phyloP scores from a whole-genome alignment of 2,797 vertebrate genomes.

The Loris lydekkerianus region DNA sequence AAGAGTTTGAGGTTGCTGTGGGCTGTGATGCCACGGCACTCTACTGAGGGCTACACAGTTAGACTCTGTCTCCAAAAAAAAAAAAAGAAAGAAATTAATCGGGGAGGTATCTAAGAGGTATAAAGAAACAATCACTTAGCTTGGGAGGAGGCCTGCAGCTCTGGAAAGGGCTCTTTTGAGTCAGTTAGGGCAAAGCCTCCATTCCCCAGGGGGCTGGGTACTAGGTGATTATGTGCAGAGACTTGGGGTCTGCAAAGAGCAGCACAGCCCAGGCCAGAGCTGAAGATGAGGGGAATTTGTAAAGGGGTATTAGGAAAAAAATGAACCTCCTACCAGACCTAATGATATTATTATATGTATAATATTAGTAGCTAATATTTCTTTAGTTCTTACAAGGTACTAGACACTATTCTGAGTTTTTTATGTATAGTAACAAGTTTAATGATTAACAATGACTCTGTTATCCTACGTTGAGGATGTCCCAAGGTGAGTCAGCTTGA shows the following conservation, averaged over 20 bases:
- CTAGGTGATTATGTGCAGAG: neutral
- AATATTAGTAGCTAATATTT: neutral
- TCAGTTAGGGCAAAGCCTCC: neutral
- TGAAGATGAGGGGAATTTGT: neutral
- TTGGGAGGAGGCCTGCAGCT: accelerated
- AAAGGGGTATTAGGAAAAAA: neutral
- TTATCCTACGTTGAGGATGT: neutral
- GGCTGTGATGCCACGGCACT: too few species aligned
- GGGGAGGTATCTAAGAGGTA: neutral
- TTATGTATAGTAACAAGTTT: neutral
- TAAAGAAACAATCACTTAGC: constrained; percentile 48
- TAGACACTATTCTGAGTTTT: neutral
- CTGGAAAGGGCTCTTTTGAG: neutral
- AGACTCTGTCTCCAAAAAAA: too few species aligned
- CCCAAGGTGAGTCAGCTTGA: neutral
- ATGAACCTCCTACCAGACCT: neutral
- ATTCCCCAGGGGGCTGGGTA: neutral
- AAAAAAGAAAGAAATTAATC: neutral
- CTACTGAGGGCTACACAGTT: too few species aligned
- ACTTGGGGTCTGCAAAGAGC: neutral
- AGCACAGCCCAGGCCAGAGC: neutral
- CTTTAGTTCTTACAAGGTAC: neutral
- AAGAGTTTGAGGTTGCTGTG: too few species aligned
- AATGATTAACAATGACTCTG: neutral
- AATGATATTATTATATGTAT: neutral